Evolutionary conservation across 1,140 invertebrate species (phyloP).

Genomic region (Oedothorax gibbosus): DNA sequence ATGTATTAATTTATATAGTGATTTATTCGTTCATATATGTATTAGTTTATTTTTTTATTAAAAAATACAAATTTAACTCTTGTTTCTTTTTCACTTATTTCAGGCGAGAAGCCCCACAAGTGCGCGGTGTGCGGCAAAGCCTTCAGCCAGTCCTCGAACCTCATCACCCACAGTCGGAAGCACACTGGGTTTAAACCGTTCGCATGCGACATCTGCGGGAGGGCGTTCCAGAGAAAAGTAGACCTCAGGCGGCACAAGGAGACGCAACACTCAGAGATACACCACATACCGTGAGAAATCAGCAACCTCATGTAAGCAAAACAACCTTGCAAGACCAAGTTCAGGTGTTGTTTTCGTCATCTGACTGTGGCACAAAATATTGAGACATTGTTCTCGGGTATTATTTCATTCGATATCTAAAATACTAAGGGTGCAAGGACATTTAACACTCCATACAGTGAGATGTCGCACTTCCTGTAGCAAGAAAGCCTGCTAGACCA

Average conservation of each 20-base stretch:
- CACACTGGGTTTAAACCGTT: constrained; percentile 98
- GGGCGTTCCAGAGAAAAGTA: constrained; percentile 86
- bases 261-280: constrained; percentile 81
- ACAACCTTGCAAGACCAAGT: too few species aligned
- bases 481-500: too few species aligned
- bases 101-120: constrained; percentile 62
- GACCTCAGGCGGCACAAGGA: constrained; percentile 95
- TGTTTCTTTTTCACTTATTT: neutral
- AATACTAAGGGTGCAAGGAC: too few species aligned
- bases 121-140: constrained; percentile 77
- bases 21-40: neutral
- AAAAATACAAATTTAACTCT: neutral
- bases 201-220: constrained; percentile 90
- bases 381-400: too few species aligned
- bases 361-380: too few species aligned
- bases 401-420: too few species aligned
- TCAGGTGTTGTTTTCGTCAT: too few species aligned
- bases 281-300: neutral
- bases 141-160: constrained; percentile 98
- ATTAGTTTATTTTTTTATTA: neutral
- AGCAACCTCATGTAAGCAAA: too few species aligned
- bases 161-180: constrained; percentile 98
- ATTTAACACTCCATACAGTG: constrained; percentile 10
- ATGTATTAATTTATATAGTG: too few species aligned
- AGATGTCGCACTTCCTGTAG: neutral